phyloP scores from a whole-genome alignment of 2,797 vertebrate species.

The Enteromius trimaculatus region DNA sequence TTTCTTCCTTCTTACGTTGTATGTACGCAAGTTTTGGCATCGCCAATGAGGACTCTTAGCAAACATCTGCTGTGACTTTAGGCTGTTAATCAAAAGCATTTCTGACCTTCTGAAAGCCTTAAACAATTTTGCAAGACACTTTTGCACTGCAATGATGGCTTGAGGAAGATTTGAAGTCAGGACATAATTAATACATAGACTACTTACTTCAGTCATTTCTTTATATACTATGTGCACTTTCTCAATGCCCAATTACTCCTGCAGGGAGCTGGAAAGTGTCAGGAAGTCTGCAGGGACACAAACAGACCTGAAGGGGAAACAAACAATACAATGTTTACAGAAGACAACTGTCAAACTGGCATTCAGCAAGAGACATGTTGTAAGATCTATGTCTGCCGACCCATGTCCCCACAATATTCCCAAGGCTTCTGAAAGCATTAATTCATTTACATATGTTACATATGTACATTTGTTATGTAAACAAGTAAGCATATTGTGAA shows the following conservation, averaged over 20 bases:
- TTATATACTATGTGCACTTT: conserved; percentile 61
- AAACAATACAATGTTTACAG: not conserved
- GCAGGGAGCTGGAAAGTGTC: conserved; percentile 60
- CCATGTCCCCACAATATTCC: not conserved
- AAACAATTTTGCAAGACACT: not conserved
- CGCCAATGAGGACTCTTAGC: not conserved
- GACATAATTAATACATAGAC: conserved; percentile 11
- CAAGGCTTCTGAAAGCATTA: not conserved
- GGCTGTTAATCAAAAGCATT: not conserved
- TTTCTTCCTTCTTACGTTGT: not conserved
- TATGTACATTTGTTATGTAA: not conserved
- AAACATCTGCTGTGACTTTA: conserved; percentile 11
- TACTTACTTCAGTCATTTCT: conserved; percentile 80
- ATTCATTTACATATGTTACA: not conserved
- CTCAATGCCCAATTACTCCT: conserved; percentile 69
- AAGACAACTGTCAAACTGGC: not conserved
- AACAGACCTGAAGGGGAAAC: conserved; percentile 10
- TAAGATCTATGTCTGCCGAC: not conserved
- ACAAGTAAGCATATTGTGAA: not conserved
- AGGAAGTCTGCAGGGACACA: not conserved
- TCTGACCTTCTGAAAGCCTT: not conserved
- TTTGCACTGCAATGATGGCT: not conserved
- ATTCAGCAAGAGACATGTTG: not conserved
- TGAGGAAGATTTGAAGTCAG: not conserved
- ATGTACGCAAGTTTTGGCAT: not conserved